Conservation (phyloP, 2,113 vertebrate species). For the Bufo bufo region DNA sequence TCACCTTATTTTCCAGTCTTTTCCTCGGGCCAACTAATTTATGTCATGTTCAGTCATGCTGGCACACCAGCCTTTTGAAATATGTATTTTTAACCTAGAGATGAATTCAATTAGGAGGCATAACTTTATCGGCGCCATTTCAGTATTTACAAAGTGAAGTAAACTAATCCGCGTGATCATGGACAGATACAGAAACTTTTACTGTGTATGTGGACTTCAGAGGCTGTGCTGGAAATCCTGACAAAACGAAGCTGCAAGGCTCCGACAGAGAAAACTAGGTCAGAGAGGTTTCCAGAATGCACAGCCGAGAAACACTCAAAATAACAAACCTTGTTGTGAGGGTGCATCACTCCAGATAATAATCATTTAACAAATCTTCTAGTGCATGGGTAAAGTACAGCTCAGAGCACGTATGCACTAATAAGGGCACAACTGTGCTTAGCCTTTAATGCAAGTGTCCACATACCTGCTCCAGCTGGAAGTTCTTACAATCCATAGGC, state of each 20-base stretch:
- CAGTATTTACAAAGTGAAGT: not conserved
- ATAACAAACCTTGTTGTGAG: slow-evolving; percentile 51
- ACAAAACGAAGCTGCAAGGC: slow-evolving; percentile 42
- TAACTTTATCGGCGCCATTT: slow-evolving; percentile 24
- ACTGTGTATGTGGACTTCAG: slow-evolving; percentile 34
- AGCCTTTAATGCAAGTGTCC: not conserved
- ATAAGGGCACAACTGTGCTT: slow-evolving; percentile 26
- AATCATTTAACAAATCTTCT: slow-evolving; percentile 39
- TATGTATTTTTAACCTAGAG: not conserved
- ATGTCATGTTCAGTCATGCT: not conserved
- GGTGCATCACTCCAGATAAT: slow-evolving; percentile 36
- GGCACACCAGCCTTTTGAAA: not conserved
- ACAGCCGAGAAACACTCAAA: slow-evolving; percentile 50
- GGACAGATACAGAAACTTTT: slow-evolving; percentile 23
- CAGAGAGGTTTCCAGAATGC: slow-evolving; percentile 55
- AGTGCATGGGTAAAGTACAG: not conserved
- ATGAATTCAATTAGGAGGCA: not conserved
- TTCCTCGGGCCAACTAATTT: not conserved
- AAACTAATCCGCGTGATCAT: not conserved
- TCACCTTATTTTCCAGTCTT: not conserved
- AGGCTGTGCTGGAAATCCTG: slow-evolving; percentile 47
- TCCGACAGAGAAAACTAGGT: slow-evolving; percentile 50
- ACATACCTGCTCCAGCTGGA: not conserved
- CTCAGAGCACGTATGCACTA: not conserved
- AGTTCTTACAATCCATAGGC: not conserved